Evolutionary conservation across 2,113 vertebrate species (phyloP), one percentile per base, ranked within the genome.

Genomic region (Osmerus eperlanus): DNA sequence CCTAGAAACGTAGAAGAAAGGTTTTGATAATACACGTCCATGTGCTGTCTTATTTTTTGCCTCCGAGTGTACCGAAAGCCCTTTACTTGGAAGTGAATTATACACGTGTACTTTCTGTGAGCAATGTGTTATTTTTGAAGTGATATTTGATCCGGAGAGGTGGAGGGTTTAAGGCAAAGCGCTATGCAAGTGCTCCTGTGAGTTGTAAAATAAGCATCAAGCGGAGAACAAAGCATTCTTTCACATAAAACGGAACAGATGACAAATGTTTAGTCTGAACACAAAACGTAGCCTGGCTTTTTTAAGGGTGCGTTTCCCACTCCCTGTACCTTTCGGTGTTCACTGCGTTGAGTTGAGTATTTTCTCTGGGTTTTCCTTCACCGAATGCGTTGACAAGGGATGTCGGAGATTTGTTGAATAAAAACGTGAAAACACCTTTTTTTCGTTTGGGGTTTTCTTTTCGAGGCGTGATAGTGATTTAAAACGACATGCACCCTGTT

Each of bases 191-290:
- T 77, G 78, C 84, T 83, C 77, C 76, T 79, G 71, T 78, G 75
- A 81, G 78, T 76, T 51, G 73, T 83, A 78, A 77, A 84, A 82
- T 75, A 78, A 81, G 79, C 77, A 82, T 70, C 52, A 72, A 65
- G 78, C 36, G 3, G 69, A 79, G 76, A 84, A 83, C 81, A 80
- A 78, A 84, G 80, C 73, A 78, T 81, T 81, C 82, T 87, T 83
- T 84, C 73, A 82, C 81, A 88, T 76, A 82, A 85, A 76, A 77
- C 64, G 71, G 68, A 79, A 81, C 73, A 76, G 78, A 78, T 85
- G 83, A 84, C 68, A 81, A 79, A 82, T 86, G 79, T 82, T 85
- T 80, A 82, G 78, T 81, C 70, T 83, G 81, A 83, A 80, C 80
- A 79, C 59, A 78, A 41, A 79, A 75, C 77, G 70, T 74, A 74